Conservation (phyloP, 2,797 vertebrate species). For the Triplophysa bombifrons region DNA sequence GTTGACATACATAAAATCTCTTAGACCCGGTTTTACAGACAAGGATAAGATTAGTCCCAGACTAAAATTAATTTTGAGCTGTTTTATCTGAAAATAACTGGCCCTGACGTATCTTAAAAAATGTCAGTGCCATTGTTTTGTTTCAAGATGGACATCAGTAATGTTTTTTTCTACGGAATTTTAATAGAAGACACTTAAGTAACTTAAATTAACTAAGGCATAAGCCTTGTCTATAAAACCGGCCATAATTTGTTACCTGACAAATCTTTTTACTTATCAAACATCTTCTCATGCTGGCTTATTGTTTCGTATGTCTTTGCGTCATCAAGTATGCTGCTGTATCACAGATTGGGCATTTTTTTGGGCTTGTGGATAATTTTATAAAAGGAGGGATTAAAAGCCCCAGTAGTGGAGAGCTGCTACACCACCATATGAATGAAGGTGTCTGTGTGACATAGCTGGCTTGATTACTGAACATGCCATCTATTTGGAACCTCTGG, state of each 20-base stretch:
- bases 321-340: too few relatives aligned
- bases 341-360: slow-evolving; percentile 22
- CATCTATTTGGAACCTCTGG: slow-evolving; percentile 66
- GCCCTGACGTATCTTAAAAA: too few relatives aligned
- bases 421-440: slow-evolving; percentile 73
- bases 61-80: too few relatives aligned
- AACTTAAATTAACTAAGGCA: too few relatives aligned
- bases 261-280: neutral
- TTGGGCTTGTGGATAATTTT: slow-evolving; percentile 13
- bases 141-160: too few relatives aligned
- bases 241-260: neutral
- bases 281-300: neutral
- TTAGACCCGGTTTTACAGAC: too few relatives aligned
- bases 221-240: too few relatives aligned
- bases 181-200: too few relatives aligned
- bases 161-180: too few relatives aligned
- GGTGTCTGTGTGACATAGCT: slow-evolving; percentile 70
- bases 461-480: slow-evolving; percentile 68
- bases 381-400: slow-evolving; percentile 18
- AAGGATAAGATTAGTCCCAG: too few relatives aligned
- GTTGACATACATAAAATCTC: neutral
- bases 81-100: too few relatives aligned
- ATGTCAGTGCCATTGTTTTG: too few relatives aligned
- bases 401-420: slow-evolving; percentile 57
- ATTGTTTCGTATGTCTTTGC: neutral